Evolutionary conservation across 2,888 invertebrate genomes (phyloP).

Genomic region (Serripes groenlandicus): DNA sequence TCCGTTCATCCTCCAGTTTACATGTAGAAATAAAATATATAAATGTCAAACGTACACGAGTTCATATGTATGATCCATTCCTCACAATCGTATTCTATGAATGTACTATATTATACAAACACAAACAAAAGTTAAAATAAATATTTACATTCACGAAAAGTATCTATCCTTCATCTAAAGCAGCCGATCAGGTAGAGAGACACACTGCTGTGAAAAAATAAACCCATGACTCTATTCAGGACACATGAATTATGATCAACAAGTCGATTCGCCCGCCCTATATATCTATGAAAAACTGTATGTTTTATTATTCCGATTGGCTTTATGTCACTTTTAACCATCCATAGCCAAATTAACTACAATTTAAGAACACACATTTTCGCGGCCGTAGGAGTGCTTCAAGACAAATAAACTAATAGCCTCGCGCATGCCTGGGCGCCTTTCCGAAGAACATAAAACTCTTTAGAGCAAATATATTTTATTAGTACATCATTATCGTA

Average conservation of each 20-base stretch:
- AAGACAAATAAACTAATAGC: conserved; percentile 69
- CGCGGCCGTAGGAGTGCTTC: conserved; percentile 54
- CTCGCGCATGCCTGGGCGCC: conserved; percentile 53
- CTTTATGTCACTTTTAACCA: conserved; percentile 65
- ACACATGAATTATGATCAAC: conserved; percentile 2
- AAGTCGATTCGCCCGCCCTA: conserved; percentile 8
- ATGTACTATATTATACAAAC: too few species aligned
- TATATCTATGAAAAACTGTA: conserved; percentile 61
- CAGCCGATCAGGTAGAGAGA: too few species aligned
- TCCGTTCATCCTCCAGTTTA: too few species aligned
- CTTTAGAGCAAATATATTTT: conserved; percentile 64
- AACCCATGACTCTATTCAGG: neutral
- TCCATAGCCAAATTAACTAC: conserved; percentile 66
- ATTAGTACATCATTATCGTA: conserved; percentile 57
- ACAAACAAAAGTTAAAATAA: too few species aligned
- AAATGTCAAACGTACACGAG: too few species aligned
- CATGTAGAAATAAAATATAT: too few species aligned
- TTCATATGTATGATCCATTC: too few species aligned
- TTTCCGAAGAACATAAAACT: conserved; percentile 61
- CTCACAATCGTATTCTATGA: too few species aligned
- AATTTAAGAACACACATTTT: conserved; percentile 67
- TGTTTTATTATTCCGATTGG: conserved; percentile 63
- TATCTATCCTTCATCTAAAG: too few species aligned
- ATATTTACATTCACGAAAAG: too few species aligned
- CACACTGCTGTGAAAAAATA: neutral